Base-by-base conservation (phyloP, 2,113 vertebrate species). In the Pantherophis guttatus region DNA sequence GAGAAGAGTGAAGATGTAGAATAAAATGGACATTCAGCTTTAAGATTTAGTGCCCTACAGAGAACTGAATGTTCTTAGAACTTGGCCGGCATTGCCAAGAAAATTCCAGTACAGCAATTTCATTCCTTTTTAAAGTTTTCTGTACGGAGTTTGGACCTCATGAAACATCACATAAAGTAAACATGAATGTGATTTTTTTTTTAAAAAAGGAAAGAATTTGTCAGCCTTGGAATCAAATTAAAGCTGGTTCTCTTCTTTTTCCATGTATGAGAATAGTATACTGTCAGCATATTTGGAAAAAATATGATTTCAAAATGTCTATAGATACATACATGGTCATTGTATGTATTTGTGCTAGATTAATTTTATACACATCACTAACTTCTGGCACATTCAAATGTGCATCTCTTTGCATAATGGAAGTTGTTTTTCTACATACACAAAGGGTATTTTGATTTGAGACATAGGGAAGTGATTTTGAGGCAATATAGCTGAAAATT, bases 1-100 rank as follows among this genome's bases (percentile, higher is more conserved):
- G 98, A 99, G 94, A 99, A 98, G 96, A 97, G 92, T 0, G 98
- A 97, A 95, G 97, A 97, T 92, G 95, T 91, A 52, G 96, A 96
- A 87, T 97, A 96, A 96, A 96, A 93, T 8, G 52, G 39, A 39
- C 19, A 39, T 54, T 85, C 12, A 88, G 90, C 92, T 75, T 48
- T 65, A 26, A 91, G 86, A 81, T 53, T 93, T 54, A 39, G 9
- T 13, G 0, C 59, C 55, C 90, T 53, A 86, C 33, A 94, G 91
- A 93, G 65, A 91, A 88, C 50, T n/a, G 17, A 85, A 81, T 48
- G 89, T 93, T 94, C 93, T 90, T 89, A 58, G 44, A 95, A 88
- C 10, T 94, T 91, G 75, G 85, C 70, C 13, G 93, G 87, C 23
- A 89, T 33, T 90, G 92, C 90, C 93, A 94, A 93, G 39, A 90